Percentiles rank a stretch among this genome's conserved stretches.
Conservation (phyloP, 1,140 invertebrate genomes). For the Hetaerina americana region DNA sequence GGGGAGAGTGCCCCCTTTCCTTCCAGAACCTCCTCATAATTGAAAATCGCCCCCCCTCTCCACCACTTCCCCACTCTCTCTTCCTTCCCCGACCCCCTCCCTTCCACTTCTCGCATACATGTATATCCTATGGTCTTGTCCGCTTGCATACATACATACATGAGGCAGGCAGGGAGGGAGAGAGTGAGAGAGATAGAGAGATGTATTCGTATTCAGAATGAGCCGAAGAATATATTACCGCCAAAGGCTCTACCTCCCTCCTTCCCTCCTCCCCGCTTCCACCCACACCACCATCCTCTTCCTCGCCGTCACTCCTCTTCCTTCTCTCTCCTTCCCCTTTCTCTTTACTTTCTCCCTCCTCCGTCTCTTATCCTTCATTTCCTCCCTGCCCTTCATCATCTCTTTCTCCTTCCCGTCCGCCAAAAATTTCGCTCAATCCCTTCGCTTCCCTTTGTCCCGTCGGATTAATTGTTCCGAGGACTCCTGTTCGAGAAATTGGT, state of each 20-base stretch:
- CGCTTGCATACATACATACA: neutral
- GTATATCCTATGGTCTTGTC: neutral
- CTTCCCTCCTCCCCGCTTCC: neutral
- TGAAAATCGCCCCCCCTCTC: neutral
- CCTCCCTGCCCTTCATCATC: neutral
- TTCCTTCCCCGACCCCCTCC: neutral
- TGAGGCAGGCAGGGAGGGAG: too few relatives aligned
- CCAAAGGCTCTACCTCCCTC: too few relatives aligned
- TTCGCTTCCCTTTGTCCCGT: too few relatives aligned
- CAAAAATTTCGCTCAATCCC: too few relatives aligned
- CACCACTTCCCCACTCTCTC: neutral
- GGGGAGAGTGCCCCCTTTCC: neutral
- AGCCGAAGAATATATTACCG: neutral
- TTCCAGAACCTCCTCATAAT: neutral
- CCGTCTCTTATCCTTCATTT: neutral
- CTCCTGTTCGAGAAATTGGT: too few relatives aligned
- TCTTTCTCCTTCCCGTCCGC: too few relatives aligned
- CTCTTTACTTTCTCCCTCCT: too few relatives aligned
- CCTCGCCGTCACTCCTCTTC: neutral
- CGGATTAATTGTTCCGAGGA: too few relatives aligned
- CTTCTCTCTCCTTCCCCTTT: too few relatives aligned
- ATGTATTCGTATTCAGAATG: neutral
- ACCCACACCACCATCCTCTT: neutral
- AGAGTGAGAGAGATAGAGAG: too few relatives aligned
- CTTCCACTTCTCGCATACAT: neutral